phyloP scores from a whole-genome alignment of 2,888 invertebrate species.

The Terebella lapidaria region DNA sequence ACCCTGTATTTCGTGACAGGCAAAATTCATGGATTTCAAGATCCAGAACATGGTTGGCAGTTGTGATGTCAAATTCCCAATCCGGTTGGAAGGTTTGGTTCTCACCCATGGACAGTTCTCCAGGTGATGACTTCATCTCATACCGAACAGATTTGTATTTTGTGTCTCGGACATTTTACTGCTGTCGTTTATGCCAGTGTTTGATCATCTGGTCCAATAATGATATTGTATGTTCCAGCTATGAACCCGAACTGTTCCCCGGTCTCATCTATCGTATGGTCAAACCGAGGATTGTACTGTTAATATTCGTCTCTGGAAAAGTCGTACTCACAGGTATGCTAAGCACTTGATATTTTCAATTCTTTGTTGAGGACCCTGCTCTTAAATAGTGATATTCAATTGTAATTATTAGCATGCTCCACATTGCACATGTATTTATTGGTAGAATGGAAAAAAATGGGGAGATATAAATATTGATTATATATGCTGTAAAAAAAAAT shows the following conservation, averaged over 20 bases:
- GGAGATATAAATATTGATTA: no score
- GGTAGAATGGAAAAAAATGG: no score
- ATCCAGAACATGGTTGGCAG: slow-evolving; percentile 84
- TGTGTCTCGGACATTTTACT: background rate
- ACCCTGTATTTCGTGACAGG: slow-evolving; percentile 53
- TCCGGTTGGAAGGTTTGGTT: slow-evolving; percentile 72
- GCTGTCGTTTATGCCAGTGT: no score
- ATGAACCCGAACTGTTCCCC: slow-evolving; percentile 97
- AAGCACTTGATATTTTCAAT: background rate
- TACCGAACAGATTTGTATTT: no score
- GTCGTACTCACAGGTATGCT: slow-evolving; percentile 77
- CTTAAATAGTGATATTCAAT: no score
- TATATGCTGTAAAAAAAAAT: no score
- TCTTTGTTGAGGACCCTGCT: no score
- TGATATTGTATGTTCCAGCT: slow-evolving; percentile 59
- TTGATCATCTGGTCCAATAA: no score
- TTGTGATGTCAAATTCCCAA: slow-evolving; percentile 81
- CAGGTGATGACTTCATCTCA: no score
- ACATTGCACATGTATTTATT: no score
- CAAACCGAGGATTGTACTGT: slow-evolving; percentile 85
- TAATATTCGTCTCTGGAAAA: slow-evolving; percentile 99
- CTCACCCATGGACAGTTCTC: slow-evolving; percentile 77
- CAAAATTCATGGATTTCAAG: slow-evolving; percentile 74
- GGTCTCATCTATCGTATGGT: slow-evolving; percentile 98
- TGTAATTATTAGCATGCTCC: no score